Evolutionary conservation across 2,888 invertebrate genomes (phyloP), one percentile per base, ranked within the genome.

Genomic region (Pasiphila rectangulata): DNA sequence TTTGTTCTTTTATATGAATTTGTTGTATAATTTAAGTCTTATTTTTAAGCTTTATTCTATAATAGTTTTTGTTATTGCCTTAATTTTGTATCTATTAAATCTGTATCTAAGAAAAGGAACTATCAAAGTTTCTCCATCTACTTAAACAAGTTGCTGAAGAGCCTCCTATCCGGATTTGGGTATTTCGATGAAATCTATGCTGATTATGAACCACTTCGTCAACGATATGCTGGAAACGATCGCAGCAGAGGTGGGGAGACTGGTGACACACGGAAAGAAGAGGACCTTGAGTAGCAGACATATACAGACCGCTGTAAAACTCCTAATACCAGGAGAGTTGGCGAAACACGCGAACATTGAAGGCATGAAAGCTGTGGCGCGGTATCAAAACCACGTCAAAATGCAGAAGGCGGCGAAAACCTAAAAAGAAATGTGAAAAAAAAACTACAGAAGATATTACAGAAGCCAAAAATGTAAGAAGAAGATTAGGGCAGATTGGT

Each of bases 141-240:
- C 64, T 81, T 93, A 7, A 93, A 91, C 79, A 93, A 92, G 57
- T 72, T 93, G 2, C 63, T 94, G 47, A 89, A 90, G 60, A 89
- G n/a, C 90, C 57, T 89, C 92, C 0, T 19, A 63, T 0, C 90
- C 92, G 56, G 90, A 92, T 0, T 84, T 92, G 27, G 92, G 93
- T 0, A 91, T 94, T 39, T 92, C 93, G 0, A 90, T 89, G 15
- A 93, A 93, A 60, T 92, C 93, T 0, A 94, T 94, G 92, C 74
- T 89, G 59, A 93, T 94, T 56, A 93, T 94, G 93, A 93, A 94
- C 74, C 92, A 91, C 61, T 94, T 94, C 53, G 92, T 95, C 0
- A 93, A 92, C 58, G 94, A 95, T 59, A 92, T 94, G 63, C 87
- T 95, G 63, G 94, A 95, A 69, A 90, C 92, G 30, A 92, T 95